Percentiles rank a stretch among this genome's conserved stretches.
Evolutionary conservation across 64 coral and sea anemone genomes (phyloP).

Genomic region (Orbicella faveolata): DNA sequence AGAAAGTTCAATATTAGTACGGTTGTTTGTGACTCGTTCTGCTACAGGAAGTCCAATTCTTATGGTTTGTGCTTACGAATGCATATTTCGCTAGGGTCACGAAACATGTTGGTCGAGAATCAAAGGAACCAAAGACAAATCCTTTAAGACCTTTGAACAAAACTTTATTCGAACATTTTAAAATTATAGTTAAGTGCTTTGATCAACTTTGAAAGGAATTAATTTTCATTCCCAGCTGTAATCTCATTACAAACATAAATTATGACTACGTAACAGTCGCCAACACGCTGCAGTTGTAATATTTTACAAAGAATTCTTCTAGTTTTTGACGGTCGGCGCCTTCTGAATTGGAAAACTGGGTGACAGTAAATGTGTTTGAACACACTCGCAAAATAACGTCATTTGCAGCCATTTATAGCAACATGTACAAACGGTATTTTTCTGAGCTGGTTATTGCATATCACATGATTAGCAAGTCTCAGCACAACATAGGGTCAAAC

Average conservation of each 20-base stretch:
- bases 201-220: neutral
- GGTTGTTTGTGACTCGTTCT: neutral
- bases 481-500: neutral
- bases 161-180: neutral
- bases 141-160: neutral
- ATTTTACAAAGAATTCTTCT: constrained; percentile 21
- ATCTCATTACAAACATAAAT: constrained; percentile 35
- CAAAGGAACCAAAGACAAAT: neutral
- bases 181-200: neutral
- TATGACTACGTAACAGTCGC: constrained; percentile 36
- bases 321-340: neutral
- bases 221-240: neutral
- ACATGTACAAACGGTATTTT: neutral
- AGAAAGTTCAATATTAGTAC: constrained; percentile 37
- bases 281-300: constrained; percentile 23
- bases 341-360: neutral
- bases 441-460: neutral
- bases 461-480: neutral
- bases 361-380: neutral
- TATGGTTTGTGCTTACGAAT: constrained; percentile 8
- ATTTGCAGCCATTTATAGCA: neutral
- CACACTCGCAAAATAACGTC: neutral
- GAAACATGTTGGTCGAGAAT: constrained; percentile 36
- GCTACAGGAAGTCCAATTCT: constrained; percentile 36
- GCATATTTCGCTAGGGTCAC: constrained; percentile 31